Base-by-base conservation (phyloP, 2,113 vertebrate genomes). In the Anolis carolinensis region DNA sequence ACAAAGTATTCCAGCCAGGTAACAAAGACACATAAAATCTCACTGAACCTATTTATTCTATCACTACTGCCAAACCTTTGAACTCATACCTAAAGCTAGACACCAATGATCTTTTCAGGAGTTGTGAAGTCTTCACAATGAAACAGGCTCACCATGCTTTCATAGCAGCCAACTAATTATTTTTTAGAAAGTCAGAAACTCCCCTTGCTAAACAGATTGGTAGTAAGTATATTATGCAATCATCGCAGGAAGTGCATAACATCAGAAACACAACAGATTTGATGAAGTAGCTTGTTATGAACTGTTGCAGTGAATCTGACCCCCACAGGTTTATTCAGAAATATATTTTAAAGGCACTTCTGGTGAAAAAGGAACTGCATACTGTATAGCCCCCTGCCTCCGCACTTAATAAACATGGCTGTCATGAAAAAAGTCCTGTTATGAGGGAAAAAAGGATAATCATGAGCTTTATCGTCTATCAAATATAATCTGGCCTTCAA, bases 391-490 rank as follows among this genome's bases (percentile, higher is more conserved):
- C 85, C 39, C 27, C 39, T 5, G 39, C n/a, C n/a, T n/a, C n/a
- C n/a, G n/a, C n/a, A n/a, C n/a, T n/a, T n/a, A n/a, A n/a, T n/a
- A n/a, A n/a, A n/a, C 87, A 81, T n/a, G 16, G 73, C 59, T 76
- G 27, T 81, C 77, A 71, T 84, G 93, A 89, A 78, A 90, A 25
- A 89, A 83, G 14, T 88, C 81, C 77, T 62, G 88, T 77, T 5
- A 7, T 83, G 32, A 63, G 75, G 20, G 85, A 84, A 76, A 83
- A 88, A 39, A 44, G 44, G 11, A 50, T 9, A 48, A 13, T 11
- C n/a, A 50, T 16, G 30, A 55, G 14, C 5, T 32, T 25, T 4
- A 14, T n/a, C 74, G 16, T 44, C 27, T 27, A 50, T 50, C 23
- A 52, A n/a, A 50, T 50, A 11, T 9, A 23, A 48, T 44, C 27